Conservation (phyloP, 2,888 invertebrate species). For the Orthosia cruda region DNA sequence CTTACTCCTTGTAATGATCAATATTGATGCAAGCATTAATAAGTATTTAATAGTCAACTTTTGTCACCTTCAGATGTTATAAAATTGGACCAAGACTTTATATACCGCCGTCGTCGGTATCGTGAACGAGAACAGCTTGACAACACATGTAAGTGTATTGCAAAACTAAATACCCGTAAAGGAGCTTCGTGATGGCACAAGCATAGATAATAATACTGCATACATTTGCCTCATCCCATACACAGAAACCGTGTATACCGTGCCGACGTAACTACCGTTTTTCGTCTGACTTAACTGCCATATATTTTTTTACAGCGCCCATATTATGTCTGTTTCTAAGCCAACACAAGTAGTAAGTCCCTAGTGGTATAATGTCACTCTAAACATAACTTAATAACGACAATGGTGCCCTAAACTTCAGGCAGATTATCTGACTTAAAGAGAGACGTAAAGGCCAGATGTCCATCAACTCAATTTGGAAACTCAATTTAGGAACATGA, state of each 20-base stretch:
- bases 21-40: not conserved
- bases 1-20: too few species aligned
- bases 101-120: slow-evolving; percentile 24
- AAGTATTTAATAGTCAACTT: not conserved
- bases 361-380: not conserved
- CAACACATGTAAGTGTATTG: slow-evolving; percentile 37
- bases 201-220: too few species aligned
- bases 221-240: too few species aligned
- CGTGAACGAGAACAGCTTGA: slow-evolving; percentile 45
- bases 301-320: too few species aligned
- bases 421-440: slow-evolving; percentile 4
- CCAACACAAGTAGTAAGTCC: not conserved
- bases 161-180: not conserved
- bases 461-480: slow-evolving; percentile 25
- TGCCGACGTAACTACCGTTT: too few species aligned
- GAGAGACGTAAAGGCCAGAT: slow-evolving; percentile 10
- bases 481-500: slow-evolving; percentile 9
- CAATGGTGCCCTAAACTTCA: not conserved
- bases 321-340: not conserved
- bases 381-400: not conserved
- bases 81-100: slow-evolving; percentile 62
- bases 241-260: too few species aligned
- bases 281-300: too few species aligned
- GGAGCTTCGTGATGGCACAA: too few species aligned
- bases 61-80: slow-evolving; percentile 43